phyloP scores from a whole-genome alignment of 2,888 invertebrate species.

The Eristalis pertinax region DNA sequence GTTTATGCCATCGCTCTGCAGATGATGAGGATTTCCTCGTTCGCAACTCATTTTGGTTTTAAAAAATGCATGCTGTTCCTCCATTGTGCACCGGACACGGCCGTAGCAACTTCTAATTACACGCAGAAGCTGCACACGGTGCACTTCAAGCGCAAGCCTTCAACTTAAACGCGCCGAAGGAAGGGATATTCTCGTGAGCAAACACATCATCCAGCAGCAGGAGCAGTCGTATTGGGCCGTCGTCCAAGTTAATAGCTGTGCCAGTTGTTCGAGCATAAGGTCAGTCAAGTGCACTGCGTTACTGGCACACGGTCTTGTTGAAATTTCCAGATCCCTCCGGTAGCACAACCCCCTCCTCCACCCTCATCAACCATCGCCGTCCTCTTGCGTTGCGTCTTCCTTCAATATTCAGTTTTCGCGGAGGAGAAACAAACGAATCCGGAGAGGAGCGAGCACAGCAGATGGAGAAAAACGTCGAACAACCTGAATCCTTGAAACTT shows the following conservation, averaged over 20 bases:
- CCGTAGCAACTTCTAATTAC: slow-evolving; percentile 36
- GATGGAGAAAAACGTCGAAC: slow-evolving; percentile 32
- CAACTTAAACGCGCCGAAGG: slow-evolving; percentile 19
- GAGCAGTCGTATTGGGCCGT: background rate
- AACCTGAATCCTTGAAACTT: slow-evolving; percentile 69
- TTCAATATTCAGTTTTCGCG: slow-evolving; percentile 44
- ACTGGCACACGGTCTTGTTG: background rate
- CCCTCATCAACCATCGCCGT: background rate
- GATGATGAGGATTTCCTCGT: slow-evolving; percentile 36
- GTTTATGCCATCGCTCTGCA: slow-evolving; percentile 7
- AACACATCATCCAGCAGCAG: too few species aligned
- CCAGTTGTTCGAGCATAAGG: slow-evolving; percentile 12
- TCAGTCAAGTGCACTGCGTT: slow-evolving; percentile 53
- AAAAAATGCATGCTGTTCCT: slow-evolving; percentile 47
- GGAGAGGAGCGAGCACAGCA: background rate
- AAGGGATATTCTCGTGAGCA: too few species aligned
- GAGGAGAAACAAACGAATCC: slow-evolving; percentile 15
- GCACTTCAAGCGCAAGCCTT: slow-evolving; percentile 34
- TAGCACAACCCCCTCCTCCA: background rate
- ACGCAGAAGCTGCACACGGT: slow-evolving; percentile 8
- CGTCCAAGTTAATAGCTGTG: background rate
- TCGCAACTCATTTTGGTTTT: slow-evolving; percentile 52
- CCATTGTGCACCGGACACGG: slow-evolving; percentile 20
- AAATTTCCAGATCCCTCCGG: background rate
- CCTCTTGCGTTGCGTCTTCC: background rate